Conservation (phyloP, 2,888 invertebrate genomes). For the Caenorhabditis sp. region DNA sequence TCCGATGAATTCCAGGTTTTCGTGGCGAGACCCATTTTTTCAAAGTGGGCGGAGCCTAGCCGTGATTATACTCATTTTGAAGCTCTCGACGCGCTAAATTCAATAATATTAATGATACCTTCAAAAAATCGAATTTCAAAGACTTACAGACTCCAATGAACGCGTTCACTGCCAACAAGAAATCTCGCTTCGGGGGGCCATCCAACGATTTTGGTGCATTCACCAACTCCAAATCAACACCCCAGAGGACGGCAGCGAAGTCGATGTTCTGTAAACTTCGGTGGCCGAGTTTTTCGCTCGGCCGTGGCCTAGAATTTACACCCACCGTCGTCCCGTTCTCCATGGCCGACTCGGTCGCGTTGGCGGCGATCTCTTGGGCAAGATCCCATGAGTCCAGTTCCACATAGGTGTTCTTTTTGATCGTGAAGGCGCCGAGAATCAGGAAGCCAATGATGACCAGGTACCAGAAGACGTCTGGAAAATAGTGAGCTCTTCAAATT, state of each 20-base stretch:
- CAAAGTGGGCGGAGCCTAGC: background rate
- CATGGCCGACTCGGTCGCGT: conserved; percentile 28
- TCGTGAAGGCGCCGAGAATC: conserved; percentile 42
- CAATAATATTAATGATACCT: background rate
- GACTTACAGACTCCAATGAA: conserved; percentile 51
- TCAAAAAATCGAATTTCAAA: too few relatives aligned
- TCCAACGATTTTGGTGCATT: background rate
- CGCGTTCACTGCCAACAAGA: conserved; percentile 38
- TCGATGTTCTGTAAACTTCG: conserved; percentile 28
- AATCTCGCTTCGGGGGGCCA: conserved; percentile 33
- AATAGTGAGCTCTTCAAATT: too few relatives aligned
- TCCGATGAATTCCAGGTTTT: background rate
- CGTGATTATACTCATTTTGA: background rate
- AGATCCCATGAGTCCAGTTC: conserved; percentile 20
- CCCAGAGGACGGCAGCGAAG: conserved; percentile 29
- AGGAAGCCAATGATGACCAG: conserved; percentile 28
- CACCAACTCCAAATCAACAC: conserved; percentile 43
- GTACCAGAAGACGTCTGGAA: conserved; percentile 45
- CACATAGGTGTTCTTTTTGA: conserved; percentile 37
- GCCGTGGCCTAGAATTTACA: background rate
- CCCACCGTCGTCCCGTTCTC: conserved; percentile 23
- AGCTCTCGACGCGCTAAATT: background rate
- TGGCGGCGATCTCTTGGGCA: conserved; percentile 34
- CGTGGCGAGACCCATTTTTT: background rate
- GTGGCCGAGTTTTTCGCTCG: background rate